Percentiles rank a stretch among this genome's conserved stretches.
phyloP scores from a whole-genome alignment of 2,113 vertebrate genomes.

The Paraplagusia blochii region DNA sequence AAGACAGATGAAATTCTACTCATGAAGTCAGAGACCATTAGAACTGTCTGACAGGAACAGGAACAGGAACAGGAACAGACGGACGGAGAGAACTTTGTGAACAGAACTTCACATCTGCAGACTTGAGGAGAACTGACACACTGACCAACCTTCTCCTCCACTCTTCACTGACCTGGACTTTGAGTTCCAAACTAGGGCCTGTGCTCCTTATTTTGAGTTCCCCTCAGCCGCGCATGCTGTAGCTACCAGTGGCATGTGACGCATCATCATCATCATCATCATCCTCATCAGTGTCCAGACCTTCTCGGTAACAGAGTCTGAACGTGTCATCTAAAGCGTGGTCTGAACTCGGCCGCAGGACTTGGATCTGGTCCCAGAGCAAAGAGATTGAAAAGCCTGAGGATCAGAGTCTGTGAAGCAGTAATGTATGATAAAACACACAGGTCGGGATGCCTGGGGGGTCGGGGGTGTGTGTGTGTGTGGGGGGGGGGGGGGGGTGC shows the following conservation, averaged over 20 bases:
- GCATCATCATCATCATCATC: too few species aligned
- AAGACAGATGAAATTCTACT: not conserved
- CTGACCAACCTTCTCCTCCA: too few species aligned
- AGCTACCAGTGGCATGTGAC: conserved; percentile 3
- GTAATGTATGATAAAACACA: conserved; percentile 47
- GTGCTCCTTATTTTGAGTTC: not conserved
- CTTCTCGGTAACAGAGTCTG: conserved; percentile 62
- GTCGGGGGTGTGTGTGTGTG: conserved; percentile 14
- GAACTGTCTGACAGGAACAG: too few species aligned
- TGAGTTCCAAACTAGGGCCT: too few species aligned
- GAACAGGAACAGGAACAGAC: too few species aligned
- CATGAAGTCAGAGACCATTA: conserved; percentile 35
- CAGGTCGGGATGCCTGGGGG: conserved; percentile 16
- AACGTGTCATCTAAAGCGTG: conserved; percentile 62
- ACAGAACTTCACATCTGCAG: too few species aligned
- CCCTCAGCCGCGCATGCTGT: not conserved
- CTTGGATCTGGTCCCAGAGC: conserved; percentile 58
- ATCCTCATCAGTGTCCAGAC: conserved; percentile 44
- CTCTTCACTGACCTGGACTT: too few species aligned
- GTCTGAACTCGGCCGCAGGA: conserved; percentile 37
- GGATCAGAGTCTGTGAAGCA: conserved; percentile 11
- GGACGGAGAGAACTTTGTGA: too few species aligned
- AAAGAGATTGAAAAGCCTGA: conserved; percentile 63
- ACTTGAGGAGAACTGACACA: too few species aligned
- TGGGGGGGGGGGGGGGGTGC: too few species aligned